phyloP scores from a whole-genome alignment of 2,888 invertebrate species.

The Escarpia spicata region DNA sequence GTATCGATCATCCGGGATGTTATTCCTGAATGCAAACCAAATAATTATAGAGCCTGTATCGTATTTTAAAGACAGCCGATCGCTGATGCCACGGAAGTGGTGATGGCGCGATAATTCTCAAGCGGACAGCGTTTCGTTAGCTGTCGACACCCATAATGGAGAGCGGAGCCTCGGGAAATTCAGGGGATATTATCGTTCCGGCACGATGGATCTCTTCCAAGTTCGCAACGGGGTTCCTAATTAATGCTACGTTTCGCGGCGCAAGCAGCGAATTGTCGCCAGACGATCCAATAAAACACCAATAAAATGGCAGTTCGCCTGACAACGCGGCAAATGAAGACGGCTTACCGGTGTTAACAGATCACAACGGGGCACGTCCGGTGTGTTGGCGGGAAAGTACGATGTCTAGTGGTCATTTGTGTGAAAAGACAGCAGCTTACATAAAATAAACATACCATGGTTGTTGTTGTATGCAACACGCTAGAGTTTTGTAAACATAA shows the following conservation, averaged over 20 bases:
- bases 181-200: not conserved
- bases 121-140: not conserved
- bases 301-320: not conserved
- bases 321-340: slow-evolving; percentile 14
- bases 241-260: not conserved
- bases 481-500: no score
- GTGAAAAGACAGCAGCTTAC: not conserved
- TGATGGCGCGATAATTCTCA: not conserved
- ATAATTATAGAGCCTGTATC: not conserved
- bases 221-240: slow-evolving; percentile 4
- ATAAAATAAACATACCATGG: not conserved
- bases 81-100: not conserved
- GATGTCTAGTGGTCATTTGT: not conserved
- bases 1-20: not conserved
- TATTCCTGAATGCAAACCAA: not conserved
- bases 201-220: not conserved
- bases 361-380: not conserved
- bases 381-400: not conserved
- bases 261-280: slow-evolving; percentile 12
- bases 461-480: not conserved
- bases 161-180: not conserved
- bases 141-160: not conserved
- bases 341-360: not conserved
- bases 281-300: not conserved
- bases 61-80: not conserved